Evolutionary conservation across 2,113 vertebrate species (phyloP), one percentile per base, ranked within the genome.

Genomic region (Colinus virginianus): DNA sequence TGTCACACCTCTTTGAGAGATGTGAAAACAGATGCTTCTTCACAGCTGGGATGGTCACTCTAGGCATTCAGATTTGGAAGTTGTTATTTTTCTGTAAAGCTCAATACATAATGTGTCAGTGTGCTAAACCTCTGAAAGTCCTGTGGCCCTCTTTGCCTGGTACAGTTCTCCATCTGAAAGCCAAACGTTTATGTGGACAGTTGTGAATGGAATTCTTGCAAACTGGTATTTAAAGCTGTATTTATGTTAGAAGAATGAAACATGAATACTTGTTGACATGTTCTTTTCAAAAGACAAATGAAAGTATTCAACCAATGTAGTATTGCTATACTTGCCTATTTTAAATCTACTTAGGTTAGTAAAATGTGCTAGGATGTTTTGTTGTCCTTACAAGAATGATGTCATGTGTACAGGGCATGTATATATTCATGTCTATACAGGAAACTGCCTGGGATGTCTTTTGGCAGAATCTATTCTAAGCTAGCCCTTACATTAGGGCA

Each of bases 351-450:
- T 66, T 80, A 14, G 55, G 85, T 46, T 67, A 63, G 10, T 20
- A 55, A 18, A 71, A 14, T 53, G 12, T 28, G 86, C 77, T 58
- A 66, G 28, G n/a, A 58, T 45, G 42, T 58, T 90, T 56, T 43
- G 3, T 4, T 75, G 43, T 51, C 43, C 22, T 84, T 80, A 45
- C 3, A 46, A 38, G 38, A 59, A 46, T 49, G 49, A 7, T 58
- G 20, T 49, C 26, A 30, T 4, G 1, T 64, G 7, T 69, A 56
- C 22, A 0, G 23, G 8, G 12, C 13, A 19, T 1, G 6, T 43
- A 2, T 69, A 10, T 40, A 20, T 48, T 70, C 0, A 0, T 78
- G 38, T 67, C 36, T 78, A 1, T 48, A 45, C 30, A 34, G 55
- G n/a, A 61, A 90, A 46, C 22, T 68, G 13, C 48, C 30, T 63